Conservation (phyloP, 2,113 vertebrate genomes). For the Hippocampus comes region DNA sequence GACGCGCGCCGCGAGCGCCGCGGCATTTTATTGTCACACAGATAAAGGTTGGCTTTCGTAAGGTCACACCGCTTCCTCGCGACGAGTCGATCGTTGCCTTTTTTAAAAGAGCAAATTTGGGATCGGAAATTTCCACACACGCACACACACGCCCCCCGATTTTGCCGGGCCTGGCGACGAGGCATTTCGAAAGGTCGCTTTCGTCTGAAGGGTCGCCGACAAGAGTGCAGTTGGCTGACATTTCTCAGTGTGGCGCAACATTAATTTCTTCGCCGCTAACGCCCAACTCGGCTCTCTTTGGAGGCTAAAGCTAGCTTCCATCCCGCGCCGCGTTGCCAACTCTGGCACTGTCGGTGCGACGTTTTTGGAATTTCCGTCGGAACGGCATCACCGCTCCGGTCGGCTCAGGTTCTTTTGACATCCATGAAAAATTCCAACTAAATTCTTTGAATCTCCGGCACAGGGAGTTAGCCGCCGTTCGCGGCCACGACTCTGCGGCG, state of each 20-base stretch:
- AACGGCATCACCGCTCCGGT: too few relatives aligned
- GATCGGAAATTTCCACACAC: neutral
- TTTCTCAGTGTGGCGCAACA: neutral
- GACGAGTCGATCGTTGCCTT: neutral
- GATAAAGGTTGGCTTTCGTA: neutral
- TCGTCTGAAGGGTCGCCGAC: neutral
- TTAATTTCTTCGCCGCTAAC: slow-evolving; percentile 55
- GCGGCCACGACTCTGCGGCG: too few relatives aligned
- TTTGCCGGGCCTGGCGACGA: neutral
- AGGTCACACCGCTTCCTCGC: slow-evolving; percentile 14
- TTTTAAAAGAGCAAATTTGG: neutral
- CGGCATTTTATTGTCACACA: neutral
- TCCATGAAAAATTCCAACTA: too few relatives aligned
- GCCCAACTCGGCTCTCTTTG: slow-evolving; percentile 5
- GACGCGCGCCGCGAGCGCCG: too few relatives aligned
- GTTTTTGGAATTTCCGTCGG: too few relatives aligned
- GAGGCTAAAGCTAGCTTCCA: neutral
- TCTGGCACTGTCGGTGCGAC: too few relatives aligned
- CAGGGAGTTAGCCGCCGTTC: too few relatives aligned
- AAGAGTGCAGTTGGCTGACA: slow-evolving; percentile 7
- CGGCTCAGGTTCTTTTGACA: too few relatives aligned
- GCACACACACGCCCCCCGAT: neutral
- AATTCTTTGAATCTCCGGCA: neutral
- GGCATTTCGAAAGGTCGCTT: slow-evolving; percentile 33
- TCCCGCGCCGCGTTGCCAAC: neutral